Conservation (phyloP, 2,113 vertebrate species). For the Hydrochoerus hydrochaeris region DNA sequence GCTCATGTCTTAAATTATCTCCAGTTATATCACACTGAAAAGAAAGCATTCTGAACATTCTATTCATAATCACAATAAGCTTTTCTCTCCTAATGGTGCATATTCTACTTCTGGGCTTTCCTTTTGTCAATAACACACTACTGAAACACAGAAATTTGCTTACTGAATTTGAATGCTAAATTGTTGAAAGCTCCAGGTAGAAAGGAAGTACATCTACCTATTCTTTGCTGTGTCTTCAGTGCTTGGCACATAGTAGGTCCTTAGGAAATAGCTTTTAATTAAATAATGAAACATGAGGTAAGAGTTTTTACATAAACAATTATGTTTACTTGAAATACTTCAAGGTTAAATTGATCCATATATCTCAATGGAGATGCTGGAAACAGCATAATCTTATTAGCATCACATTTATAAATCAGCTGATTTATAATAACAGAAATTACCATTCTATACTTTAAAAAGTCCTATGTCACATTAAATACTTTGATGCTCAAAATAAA, state of each 20-base stretch:
- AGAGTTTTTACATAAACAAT: neutral
- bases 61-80: neutral
- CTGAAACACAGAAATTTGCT: neutral
- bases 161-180: neutral
- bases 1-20: neutral
- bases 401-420: neutral
- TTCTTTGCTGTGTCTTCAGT: neutral
- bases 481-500: neutral
- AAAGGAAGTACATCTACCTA: neutral
- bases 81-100: neutral
- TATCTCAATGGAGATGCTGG: neutral
- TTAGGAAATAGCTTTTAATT: neutral
- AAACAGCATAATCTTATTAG: constrained; percentile 12
- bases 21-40: neutral
- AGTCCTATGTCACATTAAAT: neutral
- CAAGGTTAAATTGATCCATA: neutral
- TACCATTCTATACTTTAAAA: neutral
- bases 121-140: neutral
- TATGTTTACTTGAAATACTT: neutral
- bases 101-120: neutral
- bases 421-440: constrained; percentile 27
- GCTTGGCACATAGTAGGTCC: neutral
- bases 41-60: neutral
- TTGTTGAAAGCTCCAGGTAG: neutral
- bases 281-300: neutral